Evolutionary conservation across 37 sponge, comb jelly and placozoan genomes (phyloP).

Genomic region (Amphimedon queenslandica): DNA sequence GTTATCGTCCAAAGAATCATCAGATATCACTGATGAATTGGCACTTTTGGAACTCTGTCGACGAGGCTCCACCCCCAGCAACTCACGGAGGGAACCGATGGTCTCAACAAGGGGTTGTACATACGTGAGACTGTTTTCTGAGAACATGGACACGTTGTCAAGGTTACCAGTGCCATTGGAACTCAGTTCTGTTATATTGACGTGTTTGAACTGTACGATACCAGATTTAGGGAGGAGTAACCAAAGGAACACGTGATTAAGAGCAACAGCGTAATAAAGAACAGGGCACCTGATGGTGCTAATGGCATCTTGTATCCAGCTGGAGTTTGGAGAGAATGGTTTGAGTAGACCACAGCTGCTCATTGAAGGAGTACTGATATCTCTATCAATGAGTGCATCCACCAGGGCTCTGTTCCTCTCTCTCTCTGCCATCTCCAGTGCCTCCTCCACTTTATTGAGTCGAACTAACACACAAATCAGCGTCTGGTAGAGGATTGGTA

Average conservation of each 20-base stretch:
- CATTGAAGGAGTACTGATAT: slow-evolving; percentile 53
- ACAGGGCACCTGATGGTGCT: slow-evolving; percentile 51
- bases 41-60: slow-evolving; percentile 33
- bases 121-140: slow-evolving; percentile 57
- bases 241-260: slow-evolving; percentile 86
- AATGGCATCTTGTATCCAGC: slow-evolving; percentile 63
- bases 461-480: slow-evolving; percentile 75
- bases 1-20: slow-evolving; percentile 56
- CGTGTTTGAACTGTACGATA: slow-evolving; percentile 80
- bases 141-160: slow-evolving; percentile 70
- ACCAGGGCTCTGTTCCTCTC: slow-evolving; percentile 67
- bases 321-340: slow-evolving; percentile 41
- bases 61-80: slow-evolving; percentile 68
- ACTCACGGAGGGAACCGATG: slow-evolving; percentile 54
- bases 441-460: slow-evolving; percentile 71
- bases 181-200: slow-evolving; percentile 65
- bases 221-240: slow-evolving; percentile 82
- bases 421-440: slow-evolving; percentile 87
- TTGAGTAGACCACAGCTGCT: slow-evolving; percentile 54
- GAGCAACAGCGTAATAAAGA: slow-evolving; percentile 79
- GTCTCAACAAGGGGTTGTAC: slow-evolving; percentile 60
- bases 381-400: slow-evolving; percentile 54
- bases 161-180: slow-evolving; percentile 15
- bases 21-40: slow-evolving; percentile 53
- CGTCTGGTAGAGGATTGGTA: slow-evolving; percentile 67